Percentiles rank a stretch among this genome's conserved stretches.
Conservation (phyloP, 1,140 invertebrate species). For the Vollenhovia emeryi region DNA sequence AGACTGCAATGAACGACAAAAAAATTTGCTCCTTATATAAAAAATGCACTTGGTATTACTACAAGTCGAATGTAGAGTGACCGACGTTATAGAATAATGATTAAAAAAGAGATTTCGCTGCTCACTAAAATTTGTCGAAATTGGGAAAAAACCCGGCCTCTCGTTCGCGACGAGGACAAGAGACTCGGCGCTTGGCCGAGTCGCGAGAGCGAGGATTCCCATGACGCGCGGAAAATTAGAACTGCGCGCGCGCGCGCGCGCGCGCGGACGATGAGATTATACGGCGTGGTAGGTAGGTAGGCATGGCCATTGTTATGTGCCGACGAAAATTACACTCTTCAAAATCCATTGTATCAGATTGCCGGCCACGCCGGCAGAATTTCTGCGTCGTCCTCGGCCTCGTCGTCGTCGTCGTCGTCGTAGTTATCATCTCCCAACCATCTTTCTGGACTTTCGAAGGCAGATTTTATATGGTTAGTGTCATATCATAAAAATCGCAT, state of each 20-base stretch:
- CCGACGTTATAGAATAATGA: not conserved
- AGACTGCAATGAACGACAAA: not conserved
- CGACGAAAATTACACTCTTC: conserved; percentile 75
- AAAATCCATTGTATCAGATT: conserved; percentile 73
- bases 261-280: conserved; percentile 75
- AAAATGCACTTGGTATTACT: not conserved
- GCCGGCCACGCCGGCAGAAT: conserved; percentile 35
- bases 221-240: conserved; percentile 77
- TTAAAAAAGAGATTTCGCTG: not conserved
- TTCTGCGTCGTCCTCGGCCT: conserved; percentile 46
- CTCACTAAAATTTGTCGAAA: not conserved
- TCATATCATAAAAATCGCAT: not conserved
- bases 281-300: conserved; percentile 65
- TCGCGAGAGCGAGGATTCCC: conserved; percentile 67
- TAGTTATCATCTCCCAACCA: not conserved
- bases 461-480: not conserved
- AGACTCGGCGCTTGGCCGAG: not conserved
- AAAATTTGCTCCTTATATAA: not conserved
- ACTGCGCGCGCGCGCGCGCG: conserved; percentile 56
- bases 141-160: not conserved
- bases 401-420: not conserved
- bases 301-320: conserved; percentile 74
- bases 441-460: not conserved
- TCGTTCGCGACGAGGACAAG: not conserved
- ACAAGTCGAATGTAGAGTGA: not conserved